Conservation (phyloP, 2,113 vertebrate genomes). For the Procavia capensis region DNA sequence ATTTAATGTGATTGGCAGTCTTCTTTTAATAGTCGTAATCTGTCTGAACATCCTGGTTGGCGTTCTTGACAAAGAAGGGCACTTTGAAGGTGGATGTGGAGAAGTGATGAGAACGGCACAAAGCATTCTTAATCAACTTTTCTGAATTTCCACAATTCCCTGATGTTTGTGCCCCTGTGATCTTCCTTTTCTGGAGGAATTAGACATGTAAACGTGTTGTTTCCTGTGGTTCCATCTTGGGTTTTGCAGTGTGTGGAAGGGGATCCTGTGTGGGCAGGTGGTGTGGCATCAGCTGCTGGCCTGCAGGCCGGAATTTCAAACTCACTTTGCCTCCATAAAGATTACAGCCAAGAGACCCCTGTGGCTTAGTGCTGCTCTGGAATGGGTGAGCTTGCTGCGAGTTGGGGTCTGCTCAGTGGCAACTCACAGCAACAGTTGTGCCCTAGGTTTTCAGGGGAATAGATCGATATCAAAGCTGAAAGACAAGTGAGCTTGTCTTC, state of each 20-base stretch:
- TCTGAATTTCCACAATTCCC: background rate
- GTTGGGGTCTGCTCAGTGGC: too few relatives aligned
- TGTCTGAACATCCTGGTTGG: background rate
- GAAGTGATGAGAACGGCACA: background rate
- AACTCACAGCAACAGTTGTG: too few relatives aligned
- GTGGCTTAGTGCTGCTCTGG: too few relatives aligned
- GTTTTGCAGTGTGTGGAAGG: background rate
- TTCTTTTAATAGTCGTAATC: constrained; percentile 34
- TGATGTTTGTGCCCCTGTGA: background rate
- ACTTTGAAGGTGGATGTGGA: background rate
- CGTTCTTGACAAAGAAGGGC: background rate
- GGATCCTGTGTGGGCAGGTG: too few relatives aligned
- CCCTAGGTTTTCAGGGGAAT: background rate
- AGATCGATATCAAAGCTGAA: background rate
- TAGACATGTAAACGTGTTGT: background rate
- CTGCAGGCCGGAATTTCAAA: too few relatives aligned
- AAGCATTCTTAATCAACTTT: background rate
- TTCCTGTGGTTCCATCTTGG: background rate
- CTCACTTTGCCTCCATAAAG: too few relatives aligned
- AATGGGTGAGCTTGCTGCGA: too few relatives aligned
- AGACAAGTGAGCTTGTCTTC: background rate
- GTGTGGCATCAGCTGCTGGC: too few relatives aligned
- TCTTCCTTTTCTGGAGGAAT: background rate
- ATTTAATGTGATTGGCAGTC: background rate
- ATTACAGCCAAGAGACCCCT: too few relatives aligned